These are phyloP conservation scores for Vireo altiloquus DNA, from an alignment of 2,113 vertebrate genomes.

Conservation along the genomic window DNA sequence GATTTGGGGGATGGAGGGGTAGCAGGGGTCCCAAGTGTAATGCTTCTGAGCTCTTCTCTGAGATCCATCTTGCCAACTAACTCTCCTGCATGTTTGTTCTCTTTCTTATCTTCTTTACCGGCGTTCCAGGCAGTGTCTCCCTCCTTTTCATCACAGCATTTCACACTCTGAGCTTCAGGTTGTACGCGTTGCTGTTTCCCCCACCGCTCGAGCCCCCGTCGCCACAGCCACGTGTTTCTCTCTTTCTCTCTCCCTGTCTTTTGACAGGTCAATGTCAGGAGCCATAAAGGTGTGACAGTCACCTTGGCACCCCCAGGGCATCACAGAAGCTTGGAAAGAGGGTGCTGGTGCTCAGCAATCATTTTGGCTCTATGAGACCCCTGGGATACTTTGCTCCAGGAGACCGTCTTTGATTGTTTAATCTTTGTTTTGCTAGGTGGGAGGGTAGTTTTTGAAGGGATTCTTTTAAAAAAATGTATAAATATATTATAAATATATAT, in stretches of 20 bases:
- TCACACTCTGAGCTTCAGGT: background rate
- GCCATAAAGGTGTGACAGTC: background rate
- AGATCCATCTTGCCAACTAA: background rate
- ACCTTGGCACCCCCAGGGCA: slow-evolving; percentile 17
- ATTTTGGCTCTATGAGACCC: background rate
- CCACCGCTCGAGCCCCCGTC: accelerated
- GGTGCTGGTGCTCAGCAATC: background rate
- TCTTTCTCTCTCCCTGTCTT: slow-evolving; percentile 11
- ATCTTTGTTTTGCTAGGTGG: slow-evolving; percentile 57
- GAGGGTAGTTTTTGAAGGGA: slow-evolving; percentile 56
- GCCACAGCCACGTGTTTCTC: background rate
- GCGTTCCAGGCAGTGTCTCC: background rate
- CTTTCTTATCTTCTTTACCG: background rate
- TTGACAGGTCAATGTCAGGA: slow-evolving; percentile 16
- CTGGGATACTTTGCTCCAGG: slow-evolving; percentile 31
- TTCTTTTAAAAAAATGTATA: slow-evolving; percentile 63
- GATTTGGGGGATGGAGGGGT: background rate
- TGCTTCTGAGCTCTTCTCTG: background rate
- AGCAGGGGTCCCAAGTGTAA: background rate
- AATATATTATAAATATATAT: slow-evolving; percentile 67
- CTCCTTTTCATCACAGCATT: background rate
- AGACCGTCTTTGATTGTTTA: slow-evolving; percentile 29
- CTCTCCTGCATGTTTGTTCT: slow-evolving; percentile 12
- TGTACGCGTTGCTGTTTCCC: background rate
- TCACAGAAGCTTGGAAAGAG: background rate